phyloP scores from a whole-genome alignment of 2,113 vertebrate genomes.

The Bos taurus region ARS-UCD2.0 NC_037331.1:73790501-73791000 shows the following conservation, averaged over 20 bases:
- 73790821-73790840: not conserved
- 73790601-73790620: not conserved
- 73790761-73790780: not conserved
- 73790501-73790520: not conserved
- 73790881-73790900: not conserved
- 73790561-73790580: not conserved
- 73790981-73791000: not conserved
- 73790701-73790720: not conserved
- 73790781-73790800: not conserved
- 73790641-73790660: not conserved
- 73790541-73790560: not conserved
- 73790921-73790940: not conserved
- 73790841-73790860: not conserved
- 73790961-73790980: not conserved
- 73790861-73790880: not conserved
- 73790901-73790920: constrained; percentile 10
- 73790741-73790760: not conserved
- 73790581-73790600: not conserved
- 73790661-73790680: not conserved
- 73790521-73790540: not conserved
- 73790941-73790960: not conserved
- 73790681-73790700: not conserved
- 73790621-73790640: not conserved
- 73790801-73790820: not conserved
- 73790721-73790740: not conserved